Evolutionary conservation across 2,113 vertebrate genomes (phyloP).

Genomic region (Pheucticus melanocephalus): DNA sequence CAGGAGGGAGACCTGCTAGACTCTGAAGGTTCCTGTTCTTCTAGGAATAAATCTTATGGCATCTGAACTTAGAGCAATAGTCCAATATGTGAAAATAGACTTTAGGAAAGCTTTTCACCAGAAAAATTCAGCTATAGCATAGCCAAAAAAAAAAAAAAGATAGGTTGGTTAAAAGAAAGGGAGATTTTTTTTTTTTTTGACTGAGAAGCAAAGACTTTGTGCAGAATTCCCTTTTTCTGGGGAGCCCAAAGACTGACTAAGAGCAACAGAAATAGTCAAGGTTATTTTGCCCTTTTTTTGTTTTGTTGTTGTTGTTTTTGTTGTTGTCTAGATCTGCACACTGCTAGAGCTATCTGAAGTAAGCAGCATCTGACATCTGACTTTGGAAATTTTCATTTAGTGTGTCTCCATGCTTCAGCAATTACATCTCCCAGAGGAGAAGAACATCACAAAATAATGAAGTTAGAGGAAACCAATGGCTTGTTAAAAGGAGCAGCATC

Average conservation of each 20-base stretch:
- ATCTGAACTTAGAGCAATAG: neutral
- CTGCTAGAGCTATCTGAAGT: neutral
- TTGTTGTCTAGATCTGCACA: neutral
- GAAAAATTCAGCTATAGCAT: neutral
- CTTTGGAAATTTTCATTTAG: neutral
- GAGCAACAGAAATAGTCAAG: neutral
- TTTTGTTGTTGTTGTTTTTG: no score
- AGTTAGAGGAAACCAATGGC: neutral
- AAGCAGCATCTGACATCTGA: neutral
- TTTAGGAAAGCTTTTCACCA: neutral
- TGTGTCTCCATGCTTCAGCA: neutral
- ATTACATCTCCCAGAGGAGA: neutral
- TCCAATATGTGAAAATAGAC: neutral
- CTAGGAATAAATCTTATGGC: neutral
- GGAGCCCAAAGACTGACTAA: neutral
- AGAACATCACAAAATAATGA: neutral
- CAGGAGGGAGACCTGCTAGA: neutral
- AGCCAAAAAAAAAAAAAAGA: neutral
- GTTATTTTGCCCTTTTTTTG: neutral
- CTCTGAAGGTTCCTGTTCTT: neutral
- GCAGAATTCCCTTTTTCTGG: neutral
- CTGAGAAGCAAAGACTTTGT: neutral
- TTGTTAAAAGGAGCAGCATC: neutral
- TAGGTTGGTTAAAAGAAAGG: neutral
- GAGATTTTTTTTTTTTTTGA: neutral